These are phyloP conservation scores for Dendrophyllia cribrosa DNA, from an alignment of 64 coral and sea anemone species.

Conservation along the genomic window DNA sequence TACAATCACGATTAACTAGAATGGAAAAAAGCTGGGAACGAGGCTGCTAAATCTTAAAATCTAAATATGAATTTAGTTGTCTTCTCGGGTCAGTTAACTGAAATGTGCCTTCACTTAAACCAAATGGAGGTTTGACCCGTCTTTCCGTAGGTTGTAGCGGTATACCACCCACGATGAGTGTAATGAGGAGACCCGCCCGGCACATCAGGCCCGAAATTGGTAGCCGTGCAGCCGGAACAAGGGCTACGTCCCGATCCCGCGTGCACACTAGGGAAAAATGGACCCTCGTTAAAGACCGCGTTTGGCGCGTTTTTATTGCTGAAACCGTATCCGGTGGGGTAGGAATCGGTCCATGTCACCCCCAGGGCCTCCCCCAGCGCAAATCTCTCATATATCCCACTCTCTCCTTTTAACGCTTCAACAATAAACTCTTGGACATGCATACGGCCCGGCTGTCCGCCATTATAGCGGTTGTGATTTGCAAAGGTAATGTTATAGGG, in stretches of 20 bases:
- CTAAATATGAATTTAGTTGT: too few relatives aligned
- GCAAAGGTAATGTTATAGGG: constrained; percentile 87
- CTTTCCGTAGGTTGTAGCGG: constrained; percentile 26
- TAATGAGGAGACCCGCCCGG: constrained; percentile 39
- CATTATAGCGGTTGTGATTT: constrained; percentile 79
- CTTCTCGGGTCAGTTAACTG: too few relatives aligned
- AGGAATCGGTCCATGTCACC: constrained; percentile 67
- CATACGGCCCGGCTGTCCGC: constrained; percentile 75
- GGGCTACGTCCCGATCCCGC: constrained; percentile 47
- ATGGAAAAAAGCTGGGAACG: too few relatives aligned
- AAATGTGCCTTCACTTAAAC: constrained; percentile 68
- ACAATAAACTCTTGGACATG: constrained; percentile 82
- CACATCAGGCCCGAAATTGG: constrained; percentile 72
- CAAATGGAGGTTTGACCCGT: constrained; percentile 88
- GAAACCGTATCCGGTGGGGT: constrained; percentile 84
- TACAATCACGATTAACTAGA: too few relatives aligned
- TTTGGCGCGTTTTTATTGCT: constrained; percentile 32
- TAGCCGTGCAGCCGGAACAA: constrained; percentile 9
- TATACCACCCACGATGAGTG: constrained; percentile 74
- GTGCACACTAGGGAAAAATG: constrained; percentile 87
- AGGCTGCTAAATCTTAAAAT: too few relatives aligned
- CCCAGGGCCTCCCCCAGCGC: constrained; percentile 70
- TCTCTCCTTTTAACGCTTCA: constrained; percentile 84
- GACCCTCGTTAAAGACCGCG: constrained; percentile 40
- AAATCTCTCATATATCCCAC: constrained; percentile 59